These are phyloP conservation scores for Colletes latitarsis DNA, from an alignment of 1,140 invertebrate species.

Conservation along the genomic window DNA sequence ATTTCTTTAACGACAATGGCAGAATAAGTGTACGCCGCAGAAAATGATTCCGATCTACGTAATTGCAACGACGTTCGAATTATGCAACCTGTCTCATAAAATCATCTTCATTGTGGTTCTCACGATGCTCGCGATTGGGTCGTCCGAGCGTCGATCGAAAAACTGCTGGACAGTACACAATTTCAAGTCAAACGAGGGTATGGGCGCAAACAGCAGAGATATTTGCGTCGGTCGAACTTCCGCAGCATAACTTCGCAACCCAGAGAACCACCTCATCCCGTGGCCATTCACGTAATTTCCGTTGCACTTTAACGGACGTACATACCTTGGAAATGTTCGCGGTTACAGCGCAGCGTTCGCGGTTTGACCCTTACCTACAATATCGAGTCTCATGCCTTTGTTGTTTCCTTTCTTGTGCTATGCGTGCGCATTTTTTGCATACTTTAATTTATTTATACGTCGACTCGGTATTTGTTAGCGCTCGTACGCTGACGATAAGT, in stretches of 20 bases:
- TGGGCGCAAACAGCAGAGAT: not conserved
- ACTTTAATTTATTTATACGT: not conserved
- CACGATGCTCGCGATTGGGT: too few relatives aligned
- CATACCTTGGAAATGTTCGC: conserved; percentile 7
- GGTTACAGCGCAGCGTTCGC: conserved; percentile 4
- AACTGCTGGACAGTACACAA: not conserved
- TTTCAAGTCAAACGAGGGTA: not conserved
- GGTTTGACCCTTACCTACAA: conserved; percentile 4
- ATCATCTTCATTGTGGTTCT: too few relatives aligned
- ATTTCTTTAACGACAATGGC: not conserved
- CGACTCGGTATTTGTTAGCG: not conserved
- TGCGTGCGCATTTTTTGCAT: not conserved
- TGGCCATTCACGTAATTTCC: conserved; percentile 6
- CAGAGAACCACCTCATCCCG: not conserved
- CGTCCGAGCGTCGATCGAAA: too few relatives aligned
- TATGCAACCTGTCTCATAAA: too few relatives aligned
- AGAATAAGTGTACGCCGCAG: too few relatives aligned
- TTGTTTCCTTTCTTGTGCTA: not conserved
- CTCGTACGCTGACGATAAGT: not conserved
- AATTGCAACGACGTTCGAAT: too few relatives aligned
- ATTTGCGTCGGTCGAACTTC: conserved; percentile 7
- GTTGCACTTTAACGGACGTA: conserved; percentile 5
- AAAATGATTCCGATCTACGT: too few relatives aligned
- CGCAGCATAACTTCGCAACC: conserved; percentile 4
- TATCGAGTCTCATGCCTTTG: not conserved